Conservation (phyloP, 2,888 invertebrate genomes). For the Uropetala carovei region DNA sequence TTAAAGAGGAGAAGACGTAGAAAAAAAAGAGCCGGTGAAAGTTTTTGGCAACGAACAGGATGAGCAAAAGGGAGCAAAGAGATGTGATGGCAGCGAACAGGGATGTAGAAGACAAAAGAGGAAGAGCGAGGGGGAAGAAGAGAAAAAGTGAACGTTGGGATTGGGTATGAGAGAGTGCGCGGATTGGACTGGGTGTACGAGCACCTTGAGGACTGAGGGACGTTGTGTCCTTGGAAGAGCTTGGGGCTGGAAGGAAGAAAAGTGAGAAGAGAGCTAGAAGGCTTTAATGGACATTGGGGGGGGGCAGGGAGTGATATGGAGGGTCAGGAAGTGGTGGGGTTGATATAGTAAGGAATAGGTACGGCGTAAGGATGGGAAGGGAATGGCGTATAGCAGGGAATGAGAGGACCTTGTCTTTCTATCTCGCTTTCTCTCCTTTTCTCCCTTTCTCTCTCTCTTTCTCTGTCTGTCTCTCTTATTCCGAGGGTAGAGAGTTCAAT, state of each 20-base stretch:
- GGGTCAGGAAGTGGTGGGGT: neutral
- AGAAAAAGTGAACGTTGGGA: neutral
- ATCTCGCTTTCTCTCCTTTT: too few relatives aligned
- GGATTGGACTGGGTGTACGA: neutral
- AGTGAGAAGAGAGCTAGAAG: neutral
- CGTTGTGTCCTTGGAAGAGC: neutral
- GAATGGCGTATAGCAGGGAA: neutral
- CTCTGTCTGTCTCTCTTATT: neutral
- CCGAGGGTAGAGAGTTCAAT: constrained; percentile 40
- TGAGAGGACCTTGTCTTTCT: neutral
- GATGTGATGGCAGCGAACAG: neutral
- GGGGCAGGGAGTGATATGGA: neutral
- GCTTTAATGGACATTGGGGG: constrained; percentile 1
- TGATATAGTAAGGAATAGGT: too few relatives aligned
- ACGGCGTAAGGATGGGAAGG: neutral
- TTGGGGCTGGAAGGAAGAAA: neutral
- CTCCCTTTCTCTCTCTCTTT: neutral
- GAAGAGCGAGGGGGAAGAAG: neutral
- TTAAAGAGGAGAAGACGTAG: neutral
- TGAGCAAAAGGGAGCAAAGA: neutral
- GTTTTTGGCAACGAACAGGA: neutral
- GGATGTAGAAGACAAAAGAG: neutral
- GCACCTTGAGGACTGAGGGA: neutral
- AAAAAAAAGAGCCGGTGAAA: neutral
- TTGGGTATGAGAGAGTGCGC: neutral